Evolutionary conservation across 2,113 vertebrate species (phyloP).

Genomic region (Podiceps cristatus): DNA sequence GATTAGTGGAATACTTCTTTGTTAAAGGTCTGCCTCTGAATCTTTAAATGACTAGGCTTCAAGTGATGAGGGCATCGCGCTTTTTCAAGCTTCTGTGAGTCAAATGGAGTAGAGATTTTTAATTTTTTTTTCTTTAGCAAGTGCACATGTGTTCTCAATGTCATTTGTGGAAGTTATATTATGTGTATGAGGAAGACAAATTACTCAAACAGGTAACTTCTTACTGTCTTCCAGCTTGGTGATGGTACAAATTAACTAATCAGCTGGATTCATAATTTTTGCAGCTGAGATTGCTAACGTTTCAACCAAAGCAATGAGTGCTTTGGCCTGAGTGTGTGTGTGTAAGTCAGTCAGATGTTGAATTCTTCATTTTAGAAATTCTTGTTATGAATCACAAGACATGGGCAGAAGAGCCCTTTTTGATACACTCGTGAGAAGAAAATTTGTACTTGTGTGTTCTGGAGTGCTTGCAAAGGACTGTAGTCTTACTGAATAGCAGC

Average conservation of each 20-base stretch:
- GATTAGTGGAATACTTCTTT: not conserved
- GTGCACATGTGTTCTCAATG: not conserved
- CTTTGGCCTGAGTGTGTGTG: not conserved
- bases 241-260: not conserved
- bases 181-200: not conserved
- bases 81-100: not conserved
- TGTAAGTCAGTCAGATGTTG: not conserved
- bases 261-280: not conserved
- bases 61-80: not conserved
- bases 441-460: not conserved
- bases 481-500: not conserved
- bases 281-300: not conserved
- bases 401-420: not conserved
- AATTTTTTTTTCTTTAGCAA: not conserved
- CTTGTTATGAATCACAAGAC: not conserved
- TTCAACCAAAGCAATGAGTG: not conserved
- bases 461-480: not conserved
- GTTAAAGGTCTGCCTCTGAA: not conserved
- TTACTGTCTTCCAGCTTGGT: not conserved
- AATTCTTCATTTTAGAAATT: not conserved
- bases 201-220: not conserved
- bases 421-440: not conserved
- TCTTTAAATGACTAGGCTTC: not conserved
- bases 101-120: not conserved
- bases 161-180: not conserved